Evolutionary conservation across 2,797 vertebrate genomes (phyloP), one percentile per base, ranked within the genome.

Genomic region (Percopsis omiscomaycus): DNA sequence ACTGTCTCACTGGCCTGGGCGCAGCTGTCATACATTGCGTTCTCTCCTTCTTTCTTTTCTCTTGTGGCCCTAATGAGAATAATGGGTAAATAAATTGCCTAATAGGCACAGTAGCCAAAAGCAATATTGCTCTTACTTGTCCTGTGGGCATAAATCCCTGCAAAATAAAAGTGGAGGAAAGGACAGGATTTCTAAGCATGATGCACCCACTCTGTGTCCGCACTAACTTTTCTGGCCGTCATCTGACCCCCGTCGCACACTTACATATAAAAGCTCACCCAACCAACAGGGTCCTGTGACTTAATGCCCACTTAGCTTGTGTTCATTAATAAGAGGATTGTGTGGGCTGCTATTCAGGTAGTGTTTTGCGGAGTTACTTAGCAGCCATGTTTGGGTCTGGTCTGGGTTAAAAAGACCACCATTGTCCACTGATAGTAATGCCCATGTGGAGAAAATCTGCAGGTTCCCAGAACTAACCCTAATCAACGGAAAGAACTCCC

Each of bases 61-160:
- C 78, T 74, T 69, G 59, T 28, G 62, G 75, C 77, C 62, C 54
- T 81, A 84, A 84, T 82, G 71, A 84, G 82, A 84, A 78, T 73
- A 63, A 79, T 78, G 61, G 70, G 63, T 83, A 85, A 84, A 86
- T 83, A 79, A 88, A 73, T 82, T 81, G 69, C 60, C 49, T 27
- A 66, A 47, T 81, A 72, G 49, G 59, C 78, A 75, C 81, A 75
- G 73, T 74, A 80, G 66, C 66, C 67, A 5, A 37, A 52, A 45
- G 55, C 61, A 61, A 71, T 75, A 75, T 80, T 78, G 73, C 77
- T 60, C 75, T 57, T 63, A 67, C 46, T 13, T 10, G 69, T 59
- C 71, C 73, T 9, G 61, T 46, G 69, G 71, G 66, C 15, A 75
- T 79, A 84, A 78, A 87, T 78, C 69, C 68, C 59, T 51, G 65